phyloP scores from a whole-genome alignment of 2,888 invertebrate genomes.

The Calameuta idolon region DNA sequence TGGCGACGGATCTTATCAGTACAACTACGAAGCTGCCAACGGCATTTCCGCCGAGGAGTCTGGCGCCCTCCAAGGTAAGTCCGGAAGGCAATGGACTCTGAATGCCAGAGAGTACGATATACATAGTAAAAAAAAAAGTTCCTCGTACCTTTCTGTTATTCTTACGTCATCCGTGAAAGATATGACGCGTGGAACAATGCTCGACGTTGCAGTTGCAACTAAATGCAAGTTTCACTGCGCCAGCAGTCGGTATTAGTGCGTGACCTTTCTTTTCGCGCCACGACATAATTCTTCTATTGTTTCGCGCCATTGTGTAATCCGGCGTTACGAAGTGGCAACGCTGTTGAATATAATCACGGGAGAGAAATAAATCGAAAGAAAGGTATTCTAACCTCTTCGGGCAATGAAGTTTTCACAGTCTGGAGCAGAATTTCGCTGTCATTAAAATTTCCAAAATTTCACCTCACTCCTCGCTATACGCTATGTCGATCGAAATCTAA shows the following conservation, averaged over 20 bases:
- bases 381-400: neutral
- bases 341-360: neutral
- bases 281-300: neutral
- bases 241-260: neutral
- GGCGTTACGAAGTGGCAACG: neutral
- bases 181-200: neutral
- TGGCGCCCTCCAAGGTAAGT: conserved; percentile 14
- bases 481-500: neutral
- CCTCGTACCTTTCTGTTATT: neutral
- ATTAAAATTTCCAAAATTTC: neutral
- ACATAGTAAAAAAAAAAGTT: neutral
- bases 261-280: neutral
- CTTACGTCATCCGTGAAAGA: neutral
- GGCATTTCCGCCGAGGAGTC: conserved; percentile 20
- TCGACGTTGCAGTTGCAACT: neutral
- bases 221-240: neutral
- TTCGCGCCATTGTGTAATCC: neutral
- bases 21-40: conserved; percentile 21
- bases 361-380: neutral
- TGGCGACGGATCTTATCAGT: conserved; percentile 23
- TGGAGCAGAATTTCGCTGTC: neutral
- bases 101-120: neutral
- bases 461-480: neutral
- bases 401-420: neutral
- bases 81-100: neutral